These are phyloP conservation scores for Thunnus albacares DNA, from an alignment of 2,797 vertebrate species.

Conservation along the genomic window DNA sequence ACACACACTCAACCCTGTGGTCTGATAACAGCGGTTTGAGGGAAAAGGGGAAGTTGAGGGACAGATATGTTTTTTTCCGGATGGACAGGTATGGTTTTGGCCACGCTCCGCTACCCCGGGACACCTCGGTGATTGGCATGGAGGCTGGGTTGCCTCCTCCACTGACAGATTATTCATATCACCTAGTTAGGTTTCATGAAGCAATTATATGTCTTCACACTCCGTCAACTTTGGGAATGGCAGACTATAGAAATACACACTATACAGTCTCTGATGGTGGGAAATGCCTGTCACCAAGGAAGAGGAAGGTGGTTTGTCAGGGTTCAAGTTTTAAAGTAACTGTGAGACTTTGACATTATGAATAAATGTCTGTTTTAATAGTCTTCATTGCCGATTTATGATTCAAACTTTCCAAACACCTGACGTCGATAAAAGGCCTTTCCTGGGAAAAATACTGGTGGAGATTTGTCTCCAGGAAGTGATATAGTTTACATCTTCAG, in stretches of 20 bases:
- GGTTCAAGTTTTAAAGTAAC: slow-evolving; percentile 41
- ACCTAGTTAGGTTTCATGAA: slow-evolving; percentile 82
- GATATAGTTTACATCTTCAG: fast-evolving
- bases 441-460: not conserved
- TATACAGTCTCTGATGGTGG: slow-evolving; percentile 53
- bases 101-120: slow-evolving; percentile 71
- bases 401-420: not conserved
- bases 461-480: not conserved
- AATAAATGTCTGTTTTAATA: slow-evolving; percentile 18
- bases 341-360: not conserved
- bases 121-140: slow-evolving; percentile 77
- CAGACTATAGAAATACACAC: slow-evolving; percentile 77
- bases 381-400: not conserved
- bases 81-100: slow-evolving; percentile 78
- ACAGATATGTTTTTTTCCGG: slow-evolving; percentile 77
- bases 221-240: slow-evolving; percentile 82
- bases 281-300: slow-evolving; percentile 66
- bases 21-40: slow-evolving; percentile 71
- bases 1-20: slow-evolving; percentile 47
- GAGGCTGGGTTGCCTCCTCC: slow-evolving; percentile 70
- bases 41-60: slow-evolving; percentile 64
- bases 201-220: slow-evolving; percentile 87
- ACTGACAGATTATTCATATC: slow-evolving; percentile 87
- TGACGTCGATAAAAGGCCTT: not conserved
- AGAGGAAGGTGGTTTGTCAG: slow-evolving; percentile 27